A percentile compares a stretch with the other conserved stretches of the same genome.
Evolutionary conservation across 2,113 vertebrate genomes (phyloP).

Genomic region (Tenrec ecaudatus): DNA sequence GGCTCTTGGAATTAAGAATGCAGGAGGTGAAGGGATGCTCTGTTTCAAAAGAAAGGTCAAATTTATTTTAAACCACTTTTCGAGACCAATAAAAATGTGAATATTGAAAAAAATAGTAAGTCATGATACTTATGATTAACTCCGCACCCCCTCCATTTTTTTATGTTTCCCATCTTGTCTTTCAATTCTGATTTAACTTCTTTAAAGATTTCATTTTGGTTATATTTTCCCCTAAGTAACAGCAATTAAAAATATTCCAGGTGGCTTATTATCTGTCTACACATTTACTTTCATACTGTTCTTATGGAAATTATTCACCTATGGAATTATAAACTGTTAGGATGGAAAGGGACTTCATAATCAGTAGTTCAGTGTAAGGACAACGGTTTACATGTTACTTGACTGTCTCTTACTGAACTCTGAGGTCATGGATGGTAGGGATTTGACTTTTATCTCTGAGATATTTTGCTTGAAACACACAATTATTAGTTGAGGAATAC

Average conservation of each 20-base stretch:
- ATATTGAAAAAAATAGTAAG: not conserved
- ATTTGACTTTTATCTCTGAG: slow-evolving; percentile 33
- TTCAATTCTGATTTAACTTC: not conserved
- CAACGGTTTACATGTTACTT: not conserved
- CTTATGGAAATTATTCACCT: slow-evolving; percentile 4
- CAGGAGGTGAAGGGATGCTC: not conserved
- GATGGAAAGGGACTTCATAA: not conserved
- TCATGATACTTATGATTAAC: no score
- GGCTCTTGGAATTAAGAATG: not conserved
- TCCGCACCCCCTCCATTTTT: not conserved
- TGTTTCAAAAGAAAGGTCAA: not conserved
- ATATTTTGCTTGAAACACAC: not conserved
- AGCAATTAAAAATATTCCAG: not conserved
- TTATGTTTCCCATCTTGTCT: not conserved
- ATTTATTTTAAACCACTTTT: slow-evolving; percentile 5
- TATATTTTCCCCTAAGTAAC: not conserved
- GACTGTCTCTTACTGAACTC: not conserved
- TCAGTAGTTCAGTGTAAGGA: not conserved
- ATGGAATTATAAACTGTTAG: not conserved
- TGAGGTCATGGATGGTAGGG: not conserved
- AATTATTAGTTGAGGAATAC: not conserved
- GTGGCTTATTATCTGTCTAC: not conserved
- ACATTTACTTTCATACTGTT: slow-evolving; percentile 8
- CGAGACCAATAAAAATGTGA: not conserved
- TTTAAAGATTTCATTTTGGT: not conserved